phyloP scores from a whole-genome alignment of 2,797 vertebrate species.

The Smutsia gigantea region DNA sequence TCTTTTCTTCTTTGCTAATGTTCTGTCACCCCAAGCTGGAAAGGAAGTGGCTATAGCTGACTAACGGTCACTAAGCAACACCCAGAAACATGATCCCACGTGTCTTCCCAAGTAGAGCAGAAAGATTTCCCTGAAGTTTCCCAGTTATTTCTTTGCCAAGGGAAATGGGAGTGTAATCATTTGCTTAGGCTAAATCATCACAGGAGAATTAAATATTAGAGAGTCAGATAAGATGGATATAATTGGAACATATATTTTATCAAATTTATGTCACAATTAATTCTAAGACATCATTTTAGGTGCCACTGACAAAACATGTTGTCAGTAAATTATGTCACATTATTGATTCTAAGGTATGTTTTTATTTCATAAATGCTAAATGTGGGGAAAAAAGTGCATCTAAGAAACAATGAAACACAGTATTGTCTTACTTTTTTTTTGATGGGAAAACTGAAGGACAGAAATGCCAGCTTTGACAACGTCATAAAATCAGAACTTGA shows the following conservation, averaged over 20 bases:
- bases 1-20: not conserved
- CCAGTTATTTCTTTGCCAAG: not conserved
- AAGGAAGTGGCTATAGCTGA: not conserved
- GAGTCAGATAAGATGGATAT: not conserved
- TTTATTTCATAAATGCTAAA: constrained; percentile 17
- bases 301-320: constrained; percentile 27
- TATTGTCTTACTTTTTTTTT: not conserved
- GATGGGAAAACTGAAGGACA: not conserved
- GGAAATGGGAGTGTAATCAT: not conserved
- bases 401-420: not conserved
- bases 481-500: not conserved
- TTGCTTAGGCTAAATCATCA: constrained; percentile 11
- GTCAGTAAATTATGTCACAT: not conserved
- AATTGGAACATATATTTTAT: not conserved
- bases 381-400: not conserved
- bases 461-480: not conserved
- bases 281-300: constrained; percentile 51
- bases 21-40: not conserved
- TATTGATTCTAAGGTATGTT: not conserved
- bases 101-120: not conserved
- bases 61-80: not conserved
- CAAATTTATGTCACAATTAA: constrained; percentile 22
- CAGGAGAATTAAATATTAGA: not conserved
- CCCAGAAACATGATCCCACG: not conserved
- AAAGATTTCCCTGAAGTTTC: not conserved